Evolutionary conservation across 2,888 invertebrate species (phyloP).

Genomic region (Sympetrum striolatum): DNA sequence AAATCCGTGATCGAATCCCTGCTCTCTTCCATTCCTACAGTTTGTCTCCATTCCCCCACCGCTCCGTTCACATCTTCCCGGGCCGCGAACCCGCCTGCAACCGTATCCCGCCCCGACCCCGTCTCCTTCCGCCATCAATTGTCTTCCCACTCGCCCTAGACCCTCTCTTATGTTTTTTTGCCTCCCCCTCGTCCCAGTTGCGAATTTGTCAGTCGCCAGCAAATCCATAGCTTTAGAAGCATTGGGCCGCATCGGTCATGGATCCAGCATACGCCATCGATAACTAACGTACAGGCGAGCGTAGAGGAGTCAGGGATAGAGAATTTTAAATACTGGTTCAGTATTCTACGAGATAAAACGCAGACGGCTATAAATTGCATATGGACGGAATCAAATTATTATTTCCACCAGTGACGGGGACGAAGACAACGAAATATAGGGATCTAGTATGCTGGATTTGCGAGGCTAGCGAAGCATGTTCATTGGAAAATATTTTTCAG

Average conservation of each 20-base stretch:
- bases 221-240: not conserved
- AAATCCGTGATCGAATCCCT: not conserved
- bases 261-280: not conserved
- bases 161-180: not conserved
- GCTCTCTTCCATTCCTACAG: too few relatives aligned
- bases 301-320: not conserved
- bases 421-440: not conserved
- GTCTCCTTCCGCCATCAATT: not conserved
- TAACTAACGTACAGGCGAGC: not conserved
- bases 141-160: not conserved
- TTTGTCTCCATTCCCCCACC: too few relatives aligned
- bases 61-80: too few relatives aligned
- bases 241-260: not conserved
- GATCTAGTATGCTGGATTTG: too few relatives aligned
- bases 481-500: too few relatives aligned
- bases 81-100: too few relatives aligned
- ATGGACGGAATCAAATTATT: not conserved
- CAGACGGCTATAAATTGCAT: not conserved
- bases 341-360: not conserved
- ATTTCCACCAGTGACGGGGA: not conserved
- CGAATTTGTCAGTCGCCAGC: not conserved
- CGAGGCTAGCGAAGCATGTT: too few relatives aligned
- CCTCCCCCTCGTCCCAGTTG: not conserved
- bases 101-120: not conserved
- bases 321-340: not conserved